A percentile compares a stretch with the other conserved stretches of the same genome.
phyloP scores from a whole-genome alignment of 2,113 vertebrate species.

The Gymnocephalus cernua region DNA sequence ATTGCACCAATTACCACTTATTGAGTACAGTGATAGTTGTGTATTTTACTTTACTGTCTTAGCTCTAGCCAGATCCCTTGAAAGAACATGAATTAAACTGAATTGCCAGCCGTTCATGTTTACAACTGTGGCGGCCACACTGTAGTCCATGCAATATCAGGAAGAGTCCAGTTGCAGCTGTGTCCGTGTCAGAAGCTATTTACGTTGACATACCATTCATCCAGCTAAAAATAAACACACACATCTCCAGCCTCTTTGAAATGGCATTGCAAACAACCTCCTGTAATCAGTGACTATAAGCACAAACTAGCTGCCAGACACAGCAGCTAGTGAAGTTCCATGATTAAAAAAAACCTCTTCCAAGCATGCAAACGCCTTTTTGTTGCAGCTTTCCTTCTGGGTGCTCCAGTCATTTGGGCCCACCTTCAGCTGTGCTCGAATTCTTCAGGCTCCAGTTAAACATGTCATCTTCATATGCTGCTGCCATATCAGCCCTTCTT shows the following conservation, averaged over 20 bases:
- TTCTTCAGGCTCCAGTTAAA: conserved; percentile 25
- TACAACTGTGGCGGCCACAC: conserved; percentile 27
- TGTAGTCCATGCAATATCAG: conserved; percentile 21
- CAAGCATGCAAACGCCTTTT: not conserved
- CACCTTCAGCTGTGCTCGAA: conserved; percentile 7
- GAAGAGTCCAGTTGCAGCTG: conserved; percentile 62
- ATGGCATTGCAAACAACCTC: conserved; percentile 58
- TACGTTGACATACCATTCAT: conserved; percentile 76
- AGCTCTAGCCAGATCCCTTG: not conserved
- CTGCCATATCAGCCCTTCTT: conserved; percentile 72
- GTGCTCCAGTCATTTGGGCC: conserved; percentile 20
- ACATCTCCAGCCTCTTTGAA: conserved; percentile 55
- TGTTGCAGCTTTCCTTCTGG: conserved; percentile 17
- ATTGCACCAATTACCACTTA: not conserved
- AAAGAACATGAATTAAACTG: not conserved
- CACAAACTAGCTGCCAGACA: conserved; percentile 7
- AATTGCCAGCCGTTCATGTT: conserved; percentile 23
- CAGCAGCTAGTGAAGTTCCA: not conserved
- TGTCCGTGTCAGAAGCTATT: conserved; percentile 72
- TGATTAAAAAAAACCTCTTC: not conserved
- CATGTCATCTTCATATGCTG: conserved; percentile 80
- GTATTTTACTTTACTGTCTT: not conserved
- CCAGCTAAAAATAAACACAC: conserved; percentile 76
- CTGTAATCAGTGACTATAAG: conserved; percentile 5
- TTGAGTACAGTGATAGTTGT: not conserved